Percentiles rank a stretch among this genome's conserved stretches.
Evolutionary conservation across 2,888 invertebrate genomes (phyloP).

Genomic region (Eupeodes latifasciatus): DNA sequence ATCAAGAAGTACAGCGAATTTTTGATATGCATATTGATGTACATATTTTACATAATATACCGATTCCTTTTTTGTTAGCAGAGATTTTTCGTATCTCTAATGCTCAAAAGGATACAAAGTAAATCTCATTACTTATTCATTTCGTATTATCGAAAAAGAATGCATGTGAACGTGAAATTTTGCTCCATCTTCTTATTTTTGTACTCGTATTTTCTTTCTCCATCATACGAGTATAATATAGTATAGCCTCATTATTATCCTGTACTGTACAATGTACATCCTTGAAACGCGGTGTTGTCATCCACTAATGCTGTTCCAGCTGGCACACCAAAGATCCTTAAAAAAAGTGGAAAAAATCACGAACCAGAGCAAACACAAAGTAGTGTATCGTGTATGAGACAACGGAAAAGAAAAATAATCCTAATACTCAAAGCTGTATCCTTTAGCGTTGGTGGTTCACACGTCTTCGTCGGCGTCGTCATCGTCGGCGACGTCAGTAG

Average conservation of each 20-base stretch:
- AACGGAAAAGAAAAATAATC: slow-evolving; percentile 62
- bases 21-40: slow-evolving; percentile 2
- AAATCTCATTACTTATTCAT: slow-evolving; percentile 76
- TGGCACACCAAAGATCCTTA: slow-evolving; percentile 39
- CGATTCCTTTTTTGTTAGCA: slow-evolving; percentile 29
- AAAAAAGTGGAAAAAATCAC: slow-evolving; percentile 33
- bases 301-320: slow-evolving; percentile 43
- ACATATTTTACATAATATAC: slow-evolving; percentile 29
- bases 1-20: background rate
- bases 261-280: too few relatives aligned
- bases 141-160: slow-evolving; percentile 75
- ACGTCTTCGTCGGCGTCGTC: slow-evolving; percentile 48
- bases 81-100: slow-evolving; percentile 56
- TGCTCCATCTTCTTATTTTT: slow-evolving; percentile 19
- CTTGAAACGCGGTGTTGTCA: slow-evolving; percentile 56
- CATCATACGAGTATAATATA: background rate
- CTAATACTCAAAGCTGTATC: slow-evolving; percentile 61
- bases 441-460: slow-evolving; percentile 70
- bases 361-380: slow-evolving; percentile 20
- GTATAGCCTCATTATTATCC: slow-evolving; percentile 62
- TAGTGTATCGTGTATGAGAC: slow-evolving; percentile 6
- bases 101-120: slow-evolving; percentile 74
- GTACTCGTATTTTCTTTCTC: background rate
- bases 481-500: background rate
- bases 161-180: slow-evolving; percentile 64